Base-by-base conservation (phyloP, 2,888 invertebrate species). In the Caprella mutica region DNA sequence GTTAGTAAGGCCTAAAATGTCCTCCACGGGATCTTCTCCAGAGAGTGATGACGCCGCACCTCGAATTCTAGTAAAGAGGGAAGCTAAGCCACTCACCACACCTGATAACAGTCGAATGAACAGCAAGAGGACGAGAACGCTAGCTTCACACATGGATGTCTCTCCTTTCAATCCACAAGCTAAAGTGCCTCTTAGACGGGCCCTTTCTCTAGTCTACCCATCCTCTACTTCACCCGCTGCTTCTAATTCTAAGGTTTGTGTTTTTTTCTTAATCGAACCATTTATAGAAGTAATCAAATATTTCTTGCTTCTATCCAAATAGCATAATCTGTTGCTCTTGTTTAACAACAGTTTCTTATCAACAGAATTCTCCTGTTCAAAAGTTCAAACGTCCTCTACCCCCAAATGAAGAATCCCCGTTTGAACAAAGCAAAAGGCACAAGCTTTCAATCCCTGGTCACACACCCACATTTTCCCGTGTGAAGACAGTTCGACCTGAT, bases 321-420 rank as follows among this genome's bases (percentile, higher is more conserved):
- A n/a, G n/a, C n/a, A n/a, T n/a, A n/a, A n/a, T n/a, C n/a, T n/a
- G n/a, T n/a, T n/a, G n/a, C n/a, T n/a, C n/a, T n/a, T n/a, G n/a
- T n/a, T n/a, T n/a, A n/a, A n/a, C n/a, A n/a, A n/a, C n/a, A n/a
- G n/a, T n/a, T n/a, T n/a, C n/a, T n/a, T n/a, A n/a, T n/a, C n/a
- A n/a, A n/a, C n/a, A n/a, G n/a, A n/a, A n/a, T n/a, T n/a, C n/a
- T n/a, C n/a, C n/a, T n/a, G n/a, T n/a, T n/a, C n/a, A n/a, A n/a
- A n/a, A n/a, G n/a, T 60, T 60, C 54, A 60, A 60, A 43, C 60
- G 60, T 1, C 61, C 61, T 14, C 38, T 57, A 8, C 57, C 61
- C 14, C 61, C 61, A 4, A 43, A 51, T 5, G 61, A 61, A n/a
- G 29, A 40, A 21, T 52, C 52, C n/a, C 26, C 39, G 8, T 42